Evolutionary conservation across 1,140 invertebrate species (phyloP).

Genomic region (Littorina saxatilis): DNA sequence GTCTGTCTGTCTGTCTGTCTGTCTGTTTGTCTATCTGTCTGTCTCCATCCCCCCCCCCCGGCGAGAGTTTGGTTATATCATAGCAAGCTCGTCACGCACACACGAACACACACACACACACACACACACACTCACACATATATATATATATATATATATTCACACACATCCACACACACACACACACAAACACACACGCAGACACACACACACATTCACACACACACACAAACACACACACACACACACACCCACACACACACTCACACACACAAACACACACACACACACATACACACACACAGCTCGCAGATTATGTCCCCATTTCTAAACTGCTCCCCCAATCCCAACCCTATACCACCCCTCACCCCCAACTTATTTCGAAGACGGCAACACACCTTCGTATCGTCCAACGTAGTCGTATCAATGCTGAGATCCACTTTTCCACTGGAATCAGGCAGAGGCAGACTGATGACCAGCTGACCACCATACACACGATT

Average conservation of each 20-base stretch:
- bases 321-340: no score
- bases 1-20: no score
- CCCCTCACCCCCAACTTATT: no score
- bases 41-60: background rate
- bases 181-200: slow-evolving; percentile 3
- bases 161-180: slow-evolving; percentile 6
- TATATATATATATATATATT: background rate
- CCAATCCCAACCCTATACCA: no score
- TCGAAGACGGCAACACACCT: no score
- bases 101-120: background rate
- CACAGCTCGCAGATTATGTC: no score
- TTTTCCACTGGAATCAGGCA: no score
- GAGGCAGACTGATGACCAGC: no score
- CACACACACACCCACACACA: background rate
- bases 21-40: background rate
- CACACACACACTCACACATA: background rate
- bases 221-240: slow-evolving; percentile 8
- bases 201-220: slow-evolving; percentile 8
- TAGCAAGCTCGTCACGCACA: background rate
- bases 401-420: no score
- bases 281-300: no score
- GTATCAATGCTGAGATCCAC: no score
- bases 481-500: no score
- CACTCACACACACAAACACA: background rate
- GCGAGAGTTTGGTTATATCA: background rate